Percentiles rank a stretch among this genome's conserved stretches.
phyloP scores from a whole-genome alignment of 2,113 vertebrate species.

The Eupsittula cactorum region DNA sequence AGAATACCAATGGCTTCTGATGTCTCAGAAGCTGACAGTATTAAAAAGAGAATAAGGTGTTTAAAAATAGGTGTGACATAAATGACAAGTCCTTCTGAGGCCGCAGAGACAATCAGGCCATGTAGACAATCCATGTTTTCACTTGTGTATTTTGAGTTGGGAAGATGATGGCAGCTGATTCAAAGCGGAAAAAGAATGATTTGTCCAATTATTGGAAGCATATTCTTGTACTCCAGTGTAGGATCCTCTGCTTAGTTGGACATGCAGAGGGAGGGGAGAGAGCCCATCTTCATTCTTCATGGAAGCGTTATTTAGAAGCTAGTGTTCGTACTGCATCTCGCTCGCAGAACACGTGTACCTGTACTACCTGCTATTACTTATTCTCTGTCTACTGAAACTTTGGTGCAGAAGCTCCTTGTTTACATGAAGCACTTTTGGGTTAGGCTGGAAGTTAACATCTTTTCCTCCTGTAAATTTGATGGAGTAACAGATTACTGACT shows the following conservation, averaged over 20 bases:
- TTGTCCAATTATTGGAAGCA: background rate
- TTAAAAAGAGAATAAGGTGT: background rate
- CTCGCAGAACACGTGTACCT: rapidly evolving
- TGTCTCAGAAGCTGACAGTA: constrained; percentile 13
- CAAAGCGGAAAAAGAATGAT: background rate
- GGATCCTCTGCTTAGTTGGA: background rate
- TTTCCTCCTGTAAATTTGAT: background rate
- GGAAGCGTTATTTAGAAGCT: background rate
- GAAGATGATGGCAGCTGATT: background rate
- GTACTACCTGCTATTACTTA: background rate
- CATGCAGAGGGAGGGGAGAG: background rate
- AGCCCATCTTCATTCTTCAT: background rate
- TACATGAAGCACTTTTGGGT: constrained; percentile 61
- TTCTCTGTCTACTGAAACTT: constrained; percentile 19
- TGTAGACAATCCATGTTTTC: constrained; percentile 59
- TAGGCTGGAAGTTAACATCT: constrained; percentile 21
- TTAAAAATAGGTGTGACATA: constrained; percentile 24
- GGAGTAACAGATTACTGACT: constrained; percentile 24
- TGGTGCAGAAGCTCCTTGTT: constrained; percentile 56
- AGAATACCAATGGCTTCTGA: background rate
- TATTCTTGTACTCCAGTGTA: background rate
- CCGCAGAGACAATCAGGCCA: constrained; percentile 55
- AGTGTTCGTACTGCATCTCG: background rate
- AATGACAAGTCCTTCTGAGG: constrained; percentile 27
- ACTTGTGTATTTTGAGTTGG: background rate